Conservation (phyloP, 2,113 vertebrate species). For the Scophthalmus maximus region DNA sequence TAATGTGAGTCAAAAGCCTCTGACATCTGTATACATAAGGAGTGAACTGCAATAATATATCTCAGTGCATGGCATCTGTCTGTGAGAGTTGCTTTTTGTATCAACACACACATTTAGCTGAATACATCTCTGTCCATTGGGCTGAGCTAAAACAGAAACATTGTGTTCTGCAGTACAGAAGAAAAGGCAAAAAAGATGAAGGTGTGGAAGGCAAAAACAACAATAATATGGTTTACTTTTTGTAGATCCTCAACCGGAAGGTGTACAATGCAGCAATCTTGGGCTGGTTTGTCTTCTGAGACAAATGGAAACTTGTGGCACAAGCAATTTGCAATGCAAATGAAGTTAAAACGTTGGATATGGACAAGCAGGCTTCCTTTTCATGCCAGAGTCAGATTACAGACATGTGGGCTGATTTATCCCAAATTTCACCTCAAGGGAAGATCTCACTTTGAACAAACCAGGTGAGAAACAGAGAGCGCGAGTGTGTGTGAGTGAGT, state of each 20-base stretch:
- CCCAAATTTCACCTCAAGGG: conserved; percentile 1
- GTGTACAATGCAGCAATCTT: background rate
- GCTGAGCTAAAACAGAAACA: background rate
- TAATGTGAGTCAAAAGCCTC: conserved; percentile 5
- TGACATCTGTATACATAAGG: background rate
- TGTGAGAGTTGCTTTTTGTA: too few species aligned
- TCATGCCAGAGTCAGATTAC: background rate
- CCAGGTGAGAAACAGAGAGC: background rate
- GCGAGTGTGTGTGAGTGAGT: background rate
- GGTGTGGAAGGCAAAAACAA: background rate
- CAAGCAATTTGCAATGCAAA: background rate
- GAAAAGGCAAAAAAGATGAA: background rate
- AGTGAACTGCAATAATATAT: background rate
- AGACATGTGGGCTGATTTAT: conserved; percentile 15
- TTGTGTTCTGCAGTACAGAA: background rate
- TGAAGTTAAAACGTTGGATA: background rate
- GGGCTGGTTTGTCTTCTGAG: conserved; percentile 1
- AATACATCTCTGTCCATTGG: background rate
- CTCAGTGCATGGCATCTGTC: too few species aligned
- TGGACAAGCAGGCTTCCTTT: background rate
- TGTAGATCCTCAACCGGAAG: background rate
- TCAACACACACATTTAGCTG: background rate
- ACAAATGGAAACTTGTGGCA: conserved; percentile 6
- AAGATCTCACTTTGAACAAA: conserved; percentile 20
- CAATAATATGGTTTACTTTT: background rate